A percentile compares a stretch with the other conserved stretches of the same genome.
These are phyloP conservation scores for Chelonia mydas DNA, from an alignment of 2,797 vertebrate species.

Conservation along the genomic window DNA sequence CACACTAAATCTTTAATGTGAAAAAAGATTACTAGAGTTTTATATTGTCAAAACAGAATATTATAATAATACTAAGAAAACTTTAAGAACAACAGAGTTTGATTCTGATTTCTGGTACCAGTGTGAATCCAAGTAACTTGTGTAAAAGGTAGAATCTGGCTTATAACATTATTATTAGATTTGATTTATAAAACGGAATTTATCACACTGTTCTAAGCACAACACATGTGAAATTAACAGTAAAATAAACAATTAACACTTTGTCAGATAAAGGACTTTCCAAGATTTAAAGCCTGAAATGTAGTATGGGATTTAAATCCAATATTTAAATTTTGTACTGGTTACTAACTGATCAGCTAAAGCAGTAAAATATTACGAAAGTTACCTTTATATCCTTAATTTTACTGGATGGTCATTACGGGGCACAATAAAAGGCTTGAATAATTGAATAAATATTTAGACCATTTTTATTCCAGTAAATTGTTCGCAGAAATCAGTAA, in stretches of 20 bases:
- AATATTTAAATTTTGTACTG: not conserved
- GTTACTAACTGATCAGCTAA: not conserved
- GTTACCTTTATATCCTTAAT: not conserved
- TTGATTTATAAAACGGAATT: slow-evolving; percentile 31
- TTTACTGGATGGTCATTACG: not conserved
- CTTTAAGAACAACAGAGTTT: not conserved
- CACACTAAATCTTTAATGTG: slow-evolving; percentile 17
- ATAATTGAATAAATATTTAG: not conserved
- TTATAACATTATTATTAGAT: not conserved
- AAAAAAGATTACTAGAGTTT: slow-evolving; percentile 12
- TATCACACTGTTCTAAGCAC: not conserved
- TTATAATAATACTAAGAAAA: slow-evolving; percentile 16
- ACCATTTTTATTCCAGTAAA: not conserved
- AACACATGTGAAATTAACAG: slow-evolving; percentile 21
- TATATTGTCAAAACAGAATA: slow-evolving; percentile 42
- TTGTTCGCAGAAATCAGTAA: not conserved
- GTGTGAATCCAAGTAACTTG: not conserved
- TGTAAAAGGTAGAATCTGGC: not conserved
- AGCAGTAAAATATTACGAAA: fast-evolving
- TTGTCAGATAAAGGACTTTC: not conserved
- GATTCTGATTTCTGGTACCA: not conserved
- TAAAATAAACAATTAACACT: not conserved
- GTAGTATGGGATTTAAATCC: not conserved
- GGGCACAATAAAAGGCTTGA: not conserved
- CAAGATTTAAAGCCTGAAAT: fast-evolving